Base-by-base conservation (phyloP, 2,888 invertebrate genomes). In the Tanypteryx hageni region DNA sequence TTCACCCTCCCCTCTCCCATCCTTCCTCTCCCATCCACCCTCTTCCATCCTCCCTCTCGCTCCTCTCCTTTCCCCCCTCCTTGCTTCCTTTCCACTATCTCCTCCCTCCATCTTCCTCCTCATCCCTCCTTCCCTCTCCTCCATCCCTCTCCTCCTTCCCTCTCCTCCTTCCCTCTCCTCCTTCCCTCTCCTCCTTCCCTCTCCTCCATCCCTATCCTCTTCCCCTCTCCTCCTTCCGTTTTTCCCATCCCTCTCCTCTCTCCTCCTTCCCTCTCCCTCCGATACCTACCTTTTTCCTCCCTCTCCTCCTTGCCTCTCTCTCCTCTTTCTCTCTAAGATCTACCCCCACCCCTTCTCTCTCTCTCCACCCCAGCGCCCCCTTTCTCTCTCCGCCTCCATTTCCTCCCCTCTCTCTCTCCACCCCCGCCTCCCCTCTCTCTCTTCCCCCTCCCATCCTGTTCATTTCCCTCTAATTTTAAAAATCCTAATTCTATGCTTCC, bases 401-500 rank as follows among this genome's bases (percentile, higher is more conserved):
- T 18, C 83, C 3, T 5, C 0, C 44, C 14, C 14, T 16, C 31
- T 83, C 31, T 31, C n/a, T 27, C 31, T 22, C 82, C 82, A 31
- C 82, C 7, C 31, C 10, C 82, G 5, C 82, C 13, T 13, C 16
- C 11, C 11, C 18, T n/a, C 56, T n/a, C 18, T 14, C 31, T 44
- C 31, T 44, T 0, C 44, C 31, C 82, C 16, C 64, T n/a, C 16
- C 44, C 82, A 44, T 18, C 0, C 13, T 22, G 61, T 9, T 31
- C 22, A 83, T 14, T 56, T 57, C 27, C 22, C 31, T 64, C 64
- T 44, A 89, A 64, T 89, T 89, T 68, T 44, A 89, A 89, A 64
- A 68, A 89, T 56, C 68, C 64, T 89, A 44, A 89, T 89, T 89
- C 64, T n/a, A 68, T 11, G 64, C 89, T 89, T 89, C 89, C 89